A percentile compares a stretch with the other conserved stretches of the same genome.
Conservation (phyloP, 2,888 invertebrate genomes). For the Ectemnius continuus region DNA sequence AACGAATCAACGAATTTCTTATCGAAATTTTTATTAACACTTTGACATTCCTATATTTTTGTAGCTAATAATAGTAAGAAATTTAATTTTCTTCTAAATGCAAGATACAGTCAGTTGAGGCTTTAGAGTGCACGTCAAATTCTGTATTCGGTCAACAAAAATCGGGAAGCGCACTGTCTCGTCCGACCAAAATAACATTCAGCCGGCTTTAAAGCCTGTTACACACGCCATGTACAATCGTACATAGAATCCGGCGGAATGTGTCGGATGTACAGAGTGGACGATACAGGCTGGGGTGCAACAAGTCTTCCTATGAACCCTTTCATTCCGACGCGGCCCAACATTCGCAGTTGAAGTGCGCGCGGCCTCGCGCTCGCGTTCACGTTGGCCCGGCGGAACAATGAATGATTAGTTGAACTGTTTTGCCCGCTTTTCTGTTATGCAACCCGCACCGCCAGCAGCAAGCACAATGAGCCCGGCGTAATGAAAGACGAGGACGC, state of each 20-base stretch:
- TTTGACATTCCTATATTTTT: no score
- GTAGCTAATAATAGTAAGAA: no score
- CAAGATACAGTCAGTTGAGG: no score
- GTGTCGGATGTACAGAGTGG: constrained; percentile 8
- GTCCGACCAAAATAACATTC: no score
- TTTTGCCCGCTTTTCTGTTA: neutral
- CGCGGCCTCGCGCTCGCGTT: neutral
- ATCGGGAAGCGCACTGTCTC: no score
- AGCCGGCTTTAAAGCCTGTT: neutral
- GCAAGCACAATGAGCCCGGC: no score
- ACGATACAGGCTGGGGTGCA: constrained; percentile 50
- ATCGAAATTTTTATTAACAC: no score
- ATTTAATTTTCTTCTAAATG: no score
- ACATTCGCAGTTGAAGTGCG: constrained; percentile 2
- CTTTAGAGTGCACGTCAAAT: no score
- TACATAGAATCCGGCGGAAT: constrained; percentile 8
- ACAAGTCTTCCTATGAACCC: constrained; percentile 62
- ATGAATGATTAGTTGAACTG: constrained; percentile 9
- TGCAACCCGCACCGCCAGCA: no score
- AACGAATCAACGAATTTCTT: neutral
- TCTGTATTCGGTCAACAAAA: no score
- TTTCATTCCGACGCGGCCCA: constrained; percentile 28
- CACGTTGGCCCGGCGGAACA: constrained; percentile 5
- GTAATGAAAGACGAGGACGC: no score
- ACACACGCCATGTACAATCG: neutral